Base-by-base conservation (phyloP, 2,888 invertebrate genomes). In the Mayetiola destructor region DNA sequence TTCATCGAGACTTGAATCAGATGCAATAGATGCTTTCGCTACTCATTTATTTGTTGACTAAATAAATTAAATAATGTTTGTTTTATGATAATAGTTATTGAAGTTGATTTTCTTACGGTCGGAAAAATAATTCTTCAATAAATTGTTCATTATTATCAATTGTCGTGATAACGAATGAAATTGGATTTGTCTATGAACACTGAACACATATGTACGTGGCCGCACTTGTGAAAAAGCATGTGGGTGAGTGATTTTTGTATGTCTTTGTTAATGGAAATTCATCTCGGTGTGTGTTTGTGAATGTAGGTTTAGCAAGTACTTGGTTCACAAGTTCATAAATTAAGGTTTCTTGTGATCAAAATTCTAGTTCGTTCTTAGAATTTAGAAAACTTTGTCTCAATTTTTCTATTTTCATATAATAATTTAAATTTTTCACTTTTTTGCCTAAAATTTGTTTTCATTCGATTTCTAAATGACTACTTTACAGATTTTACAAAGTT, bases 401-500 rank as follows among this genome's bases (percentile, higher is more conserved):
- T n/a, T n/a, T n/a, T n/a, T n/a, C n/a, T n/a, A n/a, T n/a, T n/a
- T n/a, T n/a, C n/a, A n/a, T n/a, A n/a, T n/a, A n/a, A n/a, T n/a
- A n/a, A n/a, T n/a, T n/a, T n/a, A n/a, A n/a, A n/a, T n/a, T 42
- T 23, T 23, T 37, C 37, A 5, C 14, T 14, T 37, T 42, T 42
- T 23, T 42, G 4, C 23, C 27, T 48, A 48, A 27, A 48, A 48
- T 48, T 48, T 48, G 27, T 48, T 48, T 27, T 48, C 27, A 48
- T 48, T 48, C 48, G 48, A 48, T 27, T 48, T 48, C 48, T 48
- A 48, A 48, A 48, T 48, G 48, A 48, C 48, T 48, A 48, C 48
- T 48, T 48, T 48, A 48, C 48, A 48, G 48, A 48, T 48, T 23
- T 48, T 48, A 48, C 48, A 48, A 48, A 27, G 48, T 48, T 48